Evolutionary conservation across 1,140 invertebrate species (phyloP), one percentile per base, ranked within the genome.

Genomic region (Stegodyphus mimosarum): DNA sequence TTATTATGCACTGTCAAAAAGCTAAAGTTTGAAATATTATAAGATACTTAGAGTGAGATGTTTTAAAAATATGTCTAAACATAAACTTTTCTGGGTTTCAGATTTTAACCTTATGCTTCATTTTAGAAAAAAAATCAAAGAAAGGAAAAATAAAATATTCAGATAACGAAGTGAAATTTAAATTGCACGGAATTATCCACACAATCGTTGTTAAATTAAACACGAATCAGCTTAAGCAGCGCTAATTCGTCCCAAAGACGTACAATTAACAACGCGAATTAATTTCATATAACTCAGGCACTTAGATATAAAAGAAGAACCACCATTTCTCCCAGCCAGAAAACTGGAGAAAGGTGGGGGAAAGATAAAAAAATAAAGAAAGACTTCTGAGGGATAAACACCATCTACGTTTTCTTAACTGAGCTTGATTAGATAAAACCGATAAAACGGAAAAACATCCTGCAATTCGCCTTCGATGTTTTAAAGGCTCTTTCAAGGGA

Each of bases 381-480:
- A 76, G 71, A 9, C 7, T 7, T 7, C n/a, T 63, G 55, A 7
- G 18, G 73, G 81, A 84, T 84, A 84, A 84, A 84, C 81, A 84
- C 81, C 72, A 69, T 33, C 52, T 33, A n/a, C 70, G 33, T 49
- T 50, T 71, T 70, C 77, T 80, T 80, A 80, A 80, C 79, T 73
- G 79, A 81, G 69, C 63, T 76, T 84, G 81, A 84, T 84, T 84
- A 84, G 81, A 84, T 75, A 70, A 75, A 69, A 75, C 71, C 81
- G 64, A 84, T 84, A 84, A 84, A 84, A 84, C 81, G 69, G 72
- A 66, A 84, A 84, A 84, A 83, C 70, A 75, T 17, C 64, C 63
- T 7, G 73, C 72, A 75, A 75, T 73, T 84, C 73, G 17, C 63
- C 49, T 70, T 17, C 72, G 64, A 75, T 76, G 81, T 76, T 84